These are phyloP conservation scores for Herpetotheres cachinnans DNA, from an alignment of 2,113 vertebrate genomes.

Conservation along the genomic window DNA sequence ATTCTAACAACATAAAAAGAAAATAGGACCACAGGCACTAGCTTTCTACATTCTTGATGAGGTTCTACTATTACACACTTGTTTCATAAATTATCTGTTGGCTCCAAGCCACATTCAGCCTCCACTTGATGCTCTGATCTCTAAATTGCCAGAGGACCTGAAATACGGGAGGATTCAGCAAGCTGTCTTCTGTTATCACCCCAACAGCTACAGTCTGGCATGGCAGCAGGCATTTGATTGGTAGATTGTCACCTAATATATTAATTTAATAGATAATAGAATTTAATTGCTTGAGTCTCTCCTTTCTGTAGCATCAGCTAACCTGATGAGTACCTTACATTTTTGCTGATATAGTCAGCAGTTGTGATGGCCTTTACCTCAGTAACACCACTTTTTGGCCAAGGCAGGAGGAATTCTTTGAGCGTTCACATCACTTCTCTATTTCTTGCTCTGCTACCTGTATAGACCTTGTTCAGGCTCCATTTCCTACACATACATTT, in stretches of 20 bases:
- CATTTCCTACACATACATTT: not conserved
- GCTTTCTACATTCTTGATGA: not conserved
- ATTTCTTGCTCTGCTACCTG: not conserved
- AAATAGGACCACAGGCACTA: not conserved
- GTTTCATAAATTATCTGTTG: constrained; percentile 46
- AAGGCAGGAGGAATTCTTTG: not conserved
- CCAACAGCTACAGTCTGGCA: constrained; percentile 10
- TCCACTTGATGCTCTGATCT: constrained; percentile 10
- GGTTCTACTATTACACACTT: not conserved
- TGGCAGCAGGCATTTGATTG: not conserved
- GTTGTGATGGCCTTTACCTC: not conserved
- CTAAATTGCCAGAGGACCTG: constrained; percentile 12
- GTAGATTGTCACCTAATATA: constrained; percentile 55
- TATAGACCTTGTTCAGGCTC: not conserved
- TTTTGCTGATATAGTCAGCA: constrained; percentile 27
- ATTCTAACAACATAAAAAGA: constrained; percentile 1
- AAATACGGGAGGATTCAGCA: constrained; percentile 26
- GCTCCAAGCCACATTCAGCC: not conserved
- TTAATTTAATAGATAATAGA: constrained; percentile 38
- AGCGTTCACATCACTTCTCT: not conserved
- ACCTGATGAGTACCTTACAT: not conserved
- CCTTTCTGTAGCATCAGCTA: constrained; percentile 33
- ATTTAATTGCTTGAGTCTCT: constrained; percentile 42
- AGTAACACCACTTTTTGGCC: not conserved
- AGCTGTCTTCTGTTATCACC: not conserved